phyloP scores from a whole-genome alignment of 37 sponge, comb jelly and placozoan genomes.

The Chondrosia reniformis region DNA sequence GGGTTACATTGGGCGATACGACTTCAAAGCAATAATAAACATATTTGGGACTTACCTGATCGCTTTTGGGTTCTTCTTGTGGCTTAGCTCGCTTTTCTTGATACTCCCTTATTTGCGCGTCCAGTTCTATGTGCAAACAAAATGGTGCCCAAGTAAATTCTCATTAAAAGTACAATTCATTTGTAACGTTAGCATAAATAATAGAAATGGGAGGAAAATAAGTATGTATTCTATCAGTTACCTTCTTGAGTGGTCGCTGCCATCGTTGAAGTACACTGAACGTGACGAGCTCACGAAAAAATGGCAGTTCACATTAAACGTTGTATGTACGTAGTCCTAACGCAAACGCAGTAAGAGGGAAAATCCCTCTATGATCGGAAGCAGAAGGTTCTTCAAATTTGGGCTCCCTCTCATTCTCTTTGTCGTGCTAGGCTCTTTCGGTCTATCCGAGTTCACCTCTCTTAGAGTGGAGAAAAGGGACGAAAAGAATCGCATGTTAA shows the following conservation, averaged over 20 bases:
- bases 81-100: conserved; percentile 45
- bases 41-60: conserved; percentile 30
- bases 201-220: background rate
- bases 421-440: conserved; percentile 68
- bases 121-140: conserved; percentile 46
- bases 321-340: too few species aligned
- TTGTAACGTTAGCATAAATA: background rate
- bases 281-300: too few species aligned
- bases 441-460: conserved; percentile 66
- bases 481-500: conserved; percentile 62
- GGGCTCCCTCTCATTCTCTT: conserved; percentile 54
- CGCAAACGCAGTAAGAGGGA: too few species aligned
- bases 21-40: too few species aligned
- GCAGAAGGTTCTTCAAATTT: conserved; percentile 16
- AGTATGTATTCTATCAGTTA: background rate
- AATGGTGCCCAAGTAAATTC: background rate
- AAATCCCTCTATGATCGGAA: background rate
- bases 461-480: conserved; percentile 59
- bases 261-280: conserved; percentile 4
- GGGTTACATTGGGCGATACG: too few species aligned
- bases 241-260: conserved; percentile 40
- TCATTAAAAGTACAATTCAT: background rate
- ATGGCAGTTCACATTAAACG: too few species aligned
- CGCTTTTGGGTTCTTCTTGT: background rate
- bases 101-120: conserved; percentile 59